phyloP scores from a whole-genome alignment of 2,113 vertebrate species.

The Sceloporus undulatus region DNA sequence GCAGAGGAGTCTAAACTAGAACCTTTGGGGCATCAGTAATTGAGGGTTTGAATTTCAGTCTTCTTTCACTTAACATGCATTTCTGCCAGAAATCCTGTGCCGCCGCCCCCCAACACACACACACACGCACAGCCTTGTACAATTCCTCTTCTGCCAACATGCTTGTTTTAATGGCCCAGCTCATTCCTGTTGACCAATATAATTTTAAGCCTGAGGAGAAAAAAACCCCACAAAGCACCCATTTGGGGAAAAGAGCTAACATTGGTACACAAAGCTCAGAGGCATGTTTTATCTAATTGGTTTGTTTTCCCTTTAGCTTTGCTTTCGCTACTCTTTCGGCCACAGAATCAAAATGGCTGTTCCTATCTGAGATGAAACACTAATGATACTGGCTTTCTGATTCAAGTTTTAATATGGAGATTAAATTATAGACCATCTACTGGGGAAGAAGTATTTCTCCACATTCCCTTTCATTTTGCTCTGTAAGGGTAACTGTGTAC shows the following conservation, averaged over 20 bases:
- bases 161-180: not conserved
- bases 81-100: not conserved
- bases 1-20: not conserved
- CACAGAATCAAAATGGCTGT: not conserved
- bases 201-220: slow-evolving; percentile 4
- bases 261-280: not conserved
- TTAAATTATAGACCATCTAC: not conserved
- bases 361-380: not conserved
- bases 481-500: not conserved
- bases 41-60: not conserved
- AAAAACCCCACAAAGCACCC: slow-evolving; percentile 4
- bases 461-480: not conserved
- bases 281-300: not conserved
- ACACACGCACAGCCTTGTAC: not conserved
- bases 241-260: not conserved
- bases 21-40: slow-evolving; percentile 12
- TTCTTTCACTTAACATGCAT: not conserved
- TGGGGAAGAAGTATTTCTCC: not conserved
- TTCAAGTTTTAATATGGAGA: not conserved
- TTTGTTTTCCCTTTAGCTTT: not conserved
- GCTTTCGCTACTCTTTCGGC: not conserved
- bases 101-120: no score
- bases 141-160: not conserved
- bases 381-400: not conserved
- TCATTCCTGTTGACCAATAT: not conserved